phyloP scores from a whole-genome alignment of 2,113 vertebrate species.

The Crotalus tigris region DNA sequence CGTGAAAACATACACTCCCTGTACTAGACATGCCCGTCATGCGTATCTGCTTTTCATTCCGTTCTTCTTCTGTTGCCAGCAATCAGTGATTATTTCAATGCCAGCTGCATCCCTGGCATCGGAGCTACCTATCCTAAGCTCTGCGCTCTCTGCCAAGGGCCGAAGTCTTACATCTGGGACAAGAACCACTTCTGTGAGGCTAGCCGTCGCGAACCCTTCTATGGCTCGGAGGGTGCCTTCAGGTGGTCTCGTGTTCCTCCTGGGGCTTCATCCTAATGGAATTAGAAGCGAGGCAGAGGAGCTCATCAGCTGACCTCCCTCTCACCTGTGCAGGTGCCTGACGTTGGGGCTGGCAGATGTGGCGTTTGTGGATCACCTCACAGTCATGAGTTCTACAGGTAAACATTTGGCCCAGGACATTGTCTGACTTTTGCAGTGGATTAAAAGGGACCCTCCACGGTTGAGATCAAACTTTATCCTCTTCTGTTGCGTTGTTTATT shows the following conservation, averaged over 20 bases:
- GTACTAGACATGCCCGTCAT: background rate
- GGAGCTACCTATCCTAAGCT: conserved; percentile 70
- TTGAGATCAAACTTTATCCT: background rate
- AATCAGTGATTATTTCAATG: conserved; percentile 79
- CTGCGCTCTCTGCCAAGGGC: conserved; percentile 80
- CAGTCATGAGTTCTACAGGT: conserved; percentile 78
- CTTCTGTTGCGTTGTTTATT: no score
- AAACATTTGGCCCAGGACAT: background rate
- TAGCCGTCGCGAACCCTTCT: conserved; percentile 82
- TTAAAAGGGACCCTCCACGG: background rate
- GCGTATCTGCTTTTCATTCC: background rate
- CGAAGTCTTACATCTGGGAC: conserved; percentile 81
- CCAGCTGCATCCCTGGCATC: conserved; percentile 84
- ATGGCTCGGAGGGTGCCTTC: conserved; percentile 84
- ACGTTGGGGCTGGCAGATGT: conserved; percentile 78
- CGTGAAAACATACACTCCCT: background rate
- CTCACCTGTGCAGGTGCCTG: conserved; percentile 75
- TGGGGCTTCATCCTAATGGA: background rate
- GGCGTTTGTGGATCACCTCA: conserved; percentile 85
- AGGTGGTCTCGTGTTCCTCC: conserved; percentile 65
- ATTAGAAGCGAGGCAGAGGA: no score
- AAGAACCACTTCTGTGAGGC: conserved; percentile 86
- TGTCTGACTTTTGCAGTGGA: background rate
- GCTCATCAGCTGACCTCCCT: background rate
- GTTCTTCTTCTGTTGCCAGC: conserved; percentile 52